A percentile compares a stretch with the other conserved stretches of the same genome.
phyloP scores from a whole-genome alignment of 30 jellyfish, hydroid and myxozoan genomes.

The Catostylus mosaicus region DNA sequence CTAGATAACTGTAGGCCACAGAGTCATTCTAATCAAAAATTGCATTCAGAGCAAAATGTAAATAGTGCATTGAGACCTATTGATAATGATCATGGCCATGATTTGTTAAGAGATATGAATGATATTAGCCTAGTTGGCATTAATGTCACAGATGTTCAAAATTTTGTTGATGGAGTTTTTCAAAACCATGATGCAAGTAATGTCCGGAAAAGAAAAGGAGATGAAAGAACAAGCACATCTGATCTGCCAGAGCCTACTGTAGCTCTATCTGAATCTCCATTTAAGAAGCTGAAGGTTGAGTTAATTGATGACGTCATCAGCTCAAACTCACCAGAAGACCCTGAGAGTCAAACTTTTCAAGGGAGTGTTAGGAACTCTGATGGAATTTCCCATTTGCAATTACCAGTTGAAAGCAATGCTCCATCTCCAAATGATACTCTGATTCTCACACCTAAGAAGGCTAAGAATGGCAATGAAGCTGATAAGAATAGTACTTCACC shows the following conservation, averaged over 20 bases:
- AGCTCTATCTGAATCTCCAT: background rate
- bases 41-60: background rate
- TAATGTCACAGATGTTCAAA: background rate
- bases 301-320: background rate
- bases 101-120: background rate
- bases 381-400: no score
- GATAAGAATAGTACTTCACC: no score
- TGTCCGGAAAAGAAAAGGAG: background rate
- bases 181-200: background rate
- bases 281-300: background rate
- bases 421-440: background rate
- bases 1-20: background rate
- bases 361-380: no score
- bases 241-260: background rate
- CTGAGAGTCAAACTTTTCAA: no score
- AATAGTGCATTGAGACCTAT: background rate
- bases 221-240: background rate
- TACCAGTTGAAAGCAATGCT: background rate
- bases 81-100: background rate
- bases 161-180: background rate
- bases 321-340: no score
- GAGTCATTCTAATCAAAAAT: background rate
- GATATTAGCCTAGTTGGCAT: background rate
- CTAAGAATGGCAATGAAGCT: no score
- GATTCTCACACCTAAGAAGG: no score